Evolutionary conservation across 2,888 invertebrate species (phyloP), one percentile per base, ranked within the genome.

Genomic region (Sphaerophoria taeniata): DNA sequence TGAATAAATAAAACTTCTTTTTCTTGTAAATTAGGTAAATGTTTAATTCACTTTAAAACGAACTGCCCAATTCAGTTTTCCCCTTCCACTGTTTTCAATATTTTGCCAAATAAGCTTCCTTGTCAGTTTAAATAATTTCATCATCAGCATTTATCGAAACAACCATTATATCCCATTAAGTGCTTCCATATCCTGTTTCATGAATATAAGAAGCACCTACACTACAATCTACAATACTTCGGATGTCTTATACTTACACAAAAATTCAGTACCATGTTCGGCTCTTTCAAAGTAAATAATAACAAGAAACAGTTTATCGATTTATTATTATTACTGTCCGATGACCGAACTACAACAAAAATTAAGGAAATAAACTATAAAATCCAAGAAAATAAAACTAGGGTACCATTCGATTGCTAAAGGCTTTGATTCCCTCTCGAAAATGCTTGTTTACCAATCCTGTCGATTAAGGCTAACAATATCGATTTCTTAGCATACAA

Each of bases 401-500:
- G 16, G 6, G 9, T 7, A 24, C 4, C 14, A 49, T 51, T 33
- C 12, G 33, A 11, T 53, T 33, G n/a, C 31, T 11, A 12, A 33
- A 53, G 6, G 1, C 1, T 6, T 33, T 53, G 31, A 31, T 9
- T 43, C 43, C 0, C 9, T 43, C 9, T 9, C 6, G 3, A 5
- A 11, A 12, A 2, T 43, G 7, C 6, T 43, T 43, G 47, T 67
- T 76, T 76, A 49, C 12, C 4, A 33, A 47, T 67, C 45, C 5
- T 58, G n/a, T 31, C 67, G 47, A 71, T 36, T n/a, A 70, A 75
- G 36, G 53, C 65, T 60, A 79, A 73, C 39, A 56, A 55, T 63
- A 75, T 75, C 75, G 74, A 79, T 84, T 84, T 74, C 49, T 79
- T 61, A 72, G 71, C 84, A 75, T 84, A 65, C 65, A 65, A 34